These are phyloP conservation scores for Cossypha heuglini DNA, from an alignment of 2,797 vertebrate genomes.

Conservation along the genomic window DNA sequence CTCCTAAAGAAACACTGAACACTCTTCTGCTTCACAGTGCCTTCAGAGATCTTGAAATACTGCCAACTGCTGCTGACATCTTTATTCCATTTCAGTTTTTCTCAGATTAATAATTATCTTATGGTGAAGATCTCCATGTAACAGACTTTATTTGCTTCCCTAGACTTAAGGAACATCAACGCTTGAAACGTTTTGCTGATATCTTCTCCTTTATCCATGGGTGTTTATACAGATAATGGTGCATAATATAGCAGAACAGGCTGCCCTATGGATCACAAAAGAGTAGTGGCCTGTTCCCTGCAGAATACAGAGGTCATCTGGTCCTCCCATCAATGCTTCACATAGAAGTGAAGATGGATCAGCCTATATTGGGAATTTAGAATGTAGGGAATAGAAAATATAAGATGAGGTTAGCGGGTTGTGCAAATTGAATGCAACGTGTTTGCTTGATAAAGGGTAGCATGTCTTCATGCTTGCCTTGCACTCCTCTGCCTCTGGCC, in stretches of 20 bases:
- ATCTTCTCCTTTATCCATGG: not conserved
- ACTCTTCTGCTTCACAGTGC: not conserved
- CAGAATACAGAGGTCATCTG: not conserved
- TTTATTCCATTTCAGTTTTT: conserved; percentile 41
- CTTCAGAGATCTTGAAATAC: conserved; percentile 33
- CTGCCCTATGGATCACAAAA: not conserved
- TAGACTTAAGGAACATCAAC: conserved; percentile 32
- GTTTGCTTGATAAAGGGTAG: not conserved
- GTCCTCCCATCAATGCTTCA: not conserved
- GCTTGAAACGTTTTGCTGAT: not conserved
- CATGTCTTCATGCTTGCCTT: not conserved
- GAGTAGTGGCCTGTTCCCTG: not conserved
- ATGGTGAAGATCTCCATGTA: not conserved
- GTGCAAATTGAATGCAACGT: not conserved
- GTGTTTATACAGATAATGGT: not conserved
- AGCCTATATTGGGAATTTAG: not conserved
- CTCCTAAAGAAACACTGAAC: not conserved
- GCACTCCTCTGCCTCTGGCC: not conserved
- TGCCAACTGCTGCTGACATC: not conserved
- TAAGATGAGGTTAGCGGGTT: not conserved
- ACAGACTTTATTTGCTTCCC: conserved; percentile 37
- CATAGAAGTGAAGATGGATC: not conserved
- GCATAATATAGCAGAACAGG: not conserved
- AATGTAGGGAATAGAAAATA: not conserved
- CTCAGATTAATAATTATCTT: conserved; percentile 43